Percentiles rank a stretch among this genome's conserved stretches.
These are phyloP conservation scores for Hydraecia micacea DNA, from an alignment of 2,888 invertebrate species.

Conservation along the genomic window DNA sequence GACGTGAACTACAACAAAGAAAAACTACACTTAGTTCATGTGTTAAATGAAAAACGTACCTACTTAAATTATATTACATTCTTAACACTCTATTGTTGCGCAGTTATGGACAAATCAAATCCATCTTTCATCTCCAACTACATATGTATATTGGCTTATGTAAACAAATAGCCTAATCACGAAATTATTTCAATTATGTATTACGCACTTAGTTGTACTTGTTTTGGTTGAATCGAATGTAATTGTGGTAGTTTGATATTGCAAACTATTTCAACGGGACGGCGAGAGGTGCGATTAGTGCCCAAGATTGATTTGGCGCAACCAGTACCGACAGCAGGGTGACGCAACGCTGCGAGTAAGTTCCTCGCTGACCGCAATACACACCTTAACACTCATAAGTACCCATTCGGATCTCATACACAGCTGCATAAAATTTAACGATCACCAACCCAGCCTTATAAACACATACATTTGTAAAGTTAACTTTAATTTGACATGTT, in stretches of 20 bases:
- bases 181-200: slow-evolving; percentile 47
- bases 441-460: slow-evolving; percentile 67
- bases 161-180: slow-evolving; percentile 30
- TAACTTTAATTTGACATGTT: slow-evolving; percentile 56
- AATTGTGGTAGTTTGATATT: slow-evolving; percentile 70
- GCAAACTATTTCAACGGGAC: slow-evolving; percentile 73
- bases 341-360: slow-evolving; percentile 76
- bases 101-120: slow-evolving; percentile 23
- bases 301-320: slow-evolving; percentile 85
- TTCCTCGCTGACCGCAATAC: slow-evolving; percentile 82
- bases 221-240: slow-evolving; percentile 56
- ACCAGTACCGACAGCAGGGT: slow-evolving; percentile 77
- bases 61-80: background rate
- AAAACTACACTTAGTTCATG: slow-evolving; percentile 10
- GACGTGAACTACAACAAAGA: slow-evolving; percentile 80
- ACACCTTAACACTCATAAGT: slow-evolving; percentile 75
- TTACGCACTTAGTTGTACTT: slow-evolving; percentile 63
- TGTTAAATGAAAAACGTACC: background rate
- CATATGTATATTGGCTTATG: slow-evolving; percentile 25
- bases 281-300: slow-evolving; percentile 80
- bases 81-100: slow-evolving; percentile 15
- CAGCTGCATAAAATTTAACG: slow-evolving; percentile 68
- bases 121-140: slow-evolving; percentile 26
- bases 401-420: slow-evolving; percentile 74
- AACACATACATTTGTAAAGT: slow-evolving; percentile 54